Percentiles rank a stretch among this genome's conserved stretches.
Conservation (phyloP, 1,140 invertebrate genomes). For the Marisa cornuarietis region DNA sequence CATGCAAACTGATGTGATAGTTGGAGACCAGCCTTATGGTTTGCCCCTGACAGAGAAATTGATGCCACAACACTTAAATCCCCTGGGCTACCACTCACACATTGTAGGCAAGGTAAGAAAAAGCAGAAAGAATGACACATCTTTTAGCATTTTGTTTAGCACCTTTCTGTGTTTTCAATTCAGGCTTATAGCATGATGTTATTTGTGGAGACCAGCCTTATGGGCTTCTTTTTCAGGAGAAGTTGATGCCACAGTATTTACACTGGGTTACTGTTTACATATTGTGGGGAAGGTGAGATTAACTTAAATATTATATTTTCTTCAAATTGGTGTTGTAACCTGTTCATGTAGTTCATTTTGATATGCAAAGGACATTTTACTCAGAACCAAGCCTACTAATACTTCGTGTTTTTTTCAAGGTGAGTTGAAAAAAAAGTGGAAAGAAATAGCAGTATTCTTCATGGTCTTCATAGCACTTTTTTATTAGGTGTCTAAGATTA, state of each 20-base stretch:
- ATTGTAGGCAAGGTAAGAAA: conserved; percentile 4
- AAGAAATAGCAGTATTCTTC: too few relatives aligned
- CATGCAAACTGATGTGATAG: conserved; percentile 55
- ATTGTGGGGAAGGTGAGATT: conserved; percentile 66
- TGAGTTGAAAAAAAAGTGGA: too few relatives aligned
- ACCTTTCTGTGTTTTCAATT: conserved; percentile 1
- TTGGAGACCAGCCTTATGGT: conserved; percentile 52
- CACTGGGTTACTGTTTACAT: conserved; percentile 67
- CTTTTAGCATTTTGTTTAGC: conserved; percentile 4
- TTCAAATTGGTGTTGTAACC: too few relatives aligned
- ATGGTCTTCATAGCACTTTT: too few relatives aligned
- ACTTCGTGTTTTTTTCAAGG: too few relatives aligned
- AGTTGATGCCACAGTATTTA: conserved; percentile 66
- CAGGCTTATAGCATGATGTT: conserved; percentile 51
- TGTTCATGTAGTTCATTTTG: too few relatives aligned
- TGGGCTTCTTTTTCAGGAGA: conserved; percentile 53
- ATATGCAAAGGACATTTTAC: too few relatives aligned
- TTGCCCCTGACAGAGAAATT: conserved; percentile 61
- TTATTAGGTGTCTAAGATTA: too few relatives aligned
- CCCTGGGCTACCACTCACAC: conserved; percentile 32
- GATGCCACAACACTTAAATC: conserved; percentile 65
- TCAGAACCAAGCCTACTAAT: too few relatives aligned
- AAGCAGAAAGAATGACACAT: neutral
- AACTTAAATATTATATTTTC: neutral
- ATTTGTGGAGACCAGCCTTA: conserved; percentile 44